Evolutionary conservation across 2,797 vertebrate species (phyloP), one percentile per base, ranked within the genome.

Genomic region (Benthosema pterotum): DNA sequence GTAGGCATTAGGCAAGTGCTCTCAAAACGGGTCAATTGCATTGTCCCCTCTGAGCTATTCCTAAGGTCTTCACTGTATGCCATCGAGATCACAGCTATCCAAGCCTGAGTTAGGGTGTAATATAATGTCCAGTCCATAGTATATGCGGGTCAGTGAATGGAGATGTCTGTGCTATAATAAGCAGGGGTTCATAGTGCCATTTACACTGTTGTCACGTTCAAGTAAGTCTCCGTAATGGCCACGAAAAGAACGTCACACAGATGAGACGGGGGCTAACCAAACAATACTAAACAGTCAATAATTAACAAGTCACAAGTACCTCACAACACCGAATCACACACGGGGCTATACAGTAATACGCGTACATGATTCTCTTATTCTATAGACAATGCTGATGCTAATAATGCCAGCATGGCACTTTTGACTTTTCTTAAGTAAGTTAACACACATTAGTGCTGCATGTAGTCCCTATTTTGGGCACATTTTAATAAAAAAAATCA

Each of bases 21-120:
- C 51, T 60, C 58, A 60, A 58, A 60, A 52, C 57, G n/a, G 42
- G 52, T 65, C 0, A 17, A 47, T 14, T 9, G 47, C 17, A 25
- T 19, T 3, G 32, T 58, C 57, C 57, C 15, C 59, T 66, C 38
- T 65, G 65, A 72, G 57, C 61, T 67, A 47, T 53, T 72, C 59
- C 18, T 53, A 47, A 56, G 12, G 51, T 60, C 53, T 53, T 52
- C 16, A 25, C n/a, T n/a, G n/a, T 5, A 42, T 17, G 42, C 12
- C 45, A 46, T 28, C 9, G 5, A 45, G 38, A 47, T 57, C 52
- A 50, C 48, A 59, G 38, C n/a, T 18, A 43, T 38, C 47, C 47
- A 19, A 25, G 45, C 22, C 45, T 32, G 28, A 58, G 50, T 15
- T 25, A 38, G 32, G 32, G 32, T 38, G 32, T 32, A 42, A 32